A percentile compares a stretch with the other conserved stretches of the same genome.
These are phyloP conservation scores for Nysson spinosus DNA, from an alignment of 2,888 invertebrate species.

Conservation along the genomic window DNA sequence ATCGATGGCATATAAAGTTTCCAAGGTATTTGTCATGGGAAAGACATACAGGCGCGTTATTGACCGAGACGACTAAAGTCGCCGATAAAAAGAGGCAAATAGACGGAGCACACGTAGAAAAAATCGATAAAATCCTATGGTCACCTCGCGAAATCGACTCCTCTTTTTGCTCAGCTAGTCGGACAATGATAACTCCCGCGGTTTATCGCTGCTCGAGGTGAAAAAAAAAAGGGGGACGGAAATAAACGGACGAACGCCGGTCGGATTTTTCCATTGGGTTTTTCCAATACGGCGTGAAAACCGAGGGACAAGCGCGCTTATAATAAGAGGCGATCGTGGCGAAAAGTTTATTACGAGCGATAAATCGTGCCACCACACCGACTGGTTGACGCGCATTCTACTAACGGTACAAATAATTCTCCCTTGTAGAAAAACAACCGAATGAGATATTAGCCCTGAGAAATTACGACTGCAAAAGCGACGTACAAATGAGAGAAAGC, in stretches of 20 bases:
- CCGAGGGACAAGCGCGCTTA: conserved; percentile 13
- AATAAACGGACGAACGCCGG: not conserved
- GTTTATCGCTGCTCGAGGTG: conserved; percentile 11
- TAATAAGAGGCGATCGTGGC: conserved; percentile 33
- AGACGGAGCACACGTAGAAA: not conserved
- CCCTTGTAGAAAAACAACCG: conserved; percentile 6
- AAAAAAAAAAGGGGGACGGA: not conserved
- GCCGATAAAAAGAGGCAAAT: not conserved
- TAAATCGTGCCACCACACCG: conserved; percentile 31
- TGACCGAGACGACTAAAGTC: not conserved
- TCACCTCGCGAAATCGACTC: conserved; percentile 17
- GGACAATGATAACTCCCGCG: conserved; percentile 32
- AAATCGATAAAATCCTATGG: conserved; percentile 24
- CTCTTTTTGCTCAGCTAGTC: conserved; percentile 5
- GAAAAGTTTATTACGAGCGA: conserved; percentile 44
- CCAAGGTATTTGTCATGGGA: no score
- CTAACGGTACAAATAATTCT: conserved; percentile 30
- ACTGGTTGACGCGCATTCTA: conserved; percentile 14
- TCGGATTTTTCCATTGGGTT: conserved; percentile 8
- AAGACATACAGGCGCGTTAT: no score
- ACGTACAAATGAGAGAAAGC: conserved; percentile 15
- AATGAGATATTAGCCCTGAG: conserved; percentile 25
- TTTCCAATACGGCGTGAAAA: conserved; percentile 25
- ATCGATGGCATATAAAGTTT: no score
- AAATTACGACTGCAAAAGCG: conserved; percentile 6